Evolutionary conservation across 2,888 invertebrate genomes (phyloP), one percentile per base, ranked within the genome.

Genomic region (Coleophora flavipennella): DNA sequence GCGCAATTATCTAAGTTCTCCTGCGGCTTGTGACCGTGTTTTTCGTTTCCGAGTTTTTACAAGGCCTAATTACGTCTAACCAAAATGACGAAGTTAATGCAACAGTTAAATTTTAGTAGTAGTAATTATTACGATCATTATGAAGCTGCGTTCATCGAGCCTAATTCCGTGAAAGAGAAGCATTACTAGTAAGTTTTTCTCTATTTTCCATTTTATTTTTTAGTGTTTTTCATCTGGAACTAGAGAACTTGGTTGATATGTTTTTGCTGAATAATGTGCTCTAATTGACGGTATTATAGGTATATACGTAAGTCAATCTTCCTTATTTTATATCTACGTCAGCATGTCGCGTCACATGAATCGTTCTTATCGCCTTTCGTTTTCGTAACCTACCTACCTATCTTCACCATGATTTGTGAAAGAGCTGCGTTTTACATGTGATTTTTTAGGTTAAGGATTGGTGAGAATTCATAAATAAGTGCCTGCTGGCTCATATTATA

Each of bases 41-140:
- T 75, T 78, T 67, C 58, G 46, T 54, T 55, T 50, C 50, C 44
- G 67, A 71, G 79, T 75, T 67, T 48, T 48, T 59, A 51, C 65
- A 78, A 75, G 80, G 81, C 83, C 71, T 68, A 81, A 84, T 40
- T 81, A 83, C 81, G 81, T 62, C 60, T 81, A 53, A 43, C 55
- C 79, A 84, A 65, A 70, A 85, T 85, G 85, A 84, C 83, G 66
- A 84, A 84, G 79, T 73, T 85, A 64, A 67, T 85, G 69, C 80
- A 80, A 68, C 83, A 83, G 61, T 83, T 85, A 77, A 76, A 71
- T 67, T 85, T 83, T 81, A 84, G 80, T 80, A 85, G 79, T 84
- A 84, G 75, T 83, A 80, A 68, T 65, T 79, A 72, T 62, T 74
- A 69, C 59, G 76, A 75, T 53, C 62, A 68, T 20, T 43, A 39